Evolutionary conservation across 2,797 vertebrate genomes (phyloP).

Genomic region (Sebastes reedi): DNA sequence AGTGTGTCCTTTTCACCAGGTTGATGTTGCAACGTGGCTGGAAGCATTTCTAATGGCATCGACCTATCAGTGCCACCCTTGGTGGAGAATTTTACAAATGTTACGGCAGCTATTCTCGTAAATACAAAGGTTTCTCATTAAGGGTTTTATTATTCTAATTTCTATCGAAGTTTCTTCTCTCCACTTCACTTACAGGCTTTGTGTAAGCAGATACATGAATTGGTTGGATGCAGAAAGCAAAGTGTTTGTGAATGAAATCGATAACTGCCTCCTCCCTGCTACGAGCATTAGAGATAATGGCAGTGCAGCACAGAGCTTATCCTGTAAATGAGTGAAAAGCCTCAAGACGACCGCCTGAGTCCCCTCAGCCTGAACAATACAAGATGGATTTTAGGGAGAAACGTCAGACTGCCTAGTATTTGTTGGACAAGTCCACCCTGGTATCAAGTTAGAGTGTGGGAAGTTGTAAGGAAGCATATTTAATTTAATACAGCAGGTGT

Average conservation of each 20-base stretch:
- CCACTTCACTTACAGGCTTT: background rate
- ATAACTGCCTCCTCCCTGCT: slow-evolving; percentile 17
- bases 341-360: background rate
- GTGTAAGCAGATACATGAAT: slow-evolving; percentile 24
- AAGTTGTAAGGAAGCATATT: background rate
- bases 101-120: background rate
- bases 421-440: background rate
- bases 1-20: background rate
- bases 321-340: slow-evolving; percentile 25
- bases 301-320: slow-evolving; percentile 21
- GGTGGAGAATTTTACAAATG: background rate
- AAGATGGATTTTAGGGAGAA: background rate
- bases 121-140: background rate
- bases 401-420: background rate
- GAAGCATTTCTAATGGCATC: background rate
- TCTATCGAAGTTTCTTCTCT: background rate
- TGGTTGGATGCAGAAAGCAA: background rate
- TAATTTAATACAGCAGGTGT: background rate
- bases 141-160: background rate
- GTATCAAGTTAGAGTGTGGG: background rate
- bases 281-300: slow-evolving; percentile 27
- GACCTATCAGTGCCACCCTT: background rate
- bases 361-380: background rate
- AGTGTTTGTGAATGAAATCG: slow-evolving; percentile 28
- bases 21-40: background rate